A percentile compares a stretch with the other conserved stretches of the same genome.
These are phyloP conservation scores for Hiodon alosoides DNA, from an alignment of 2,113 vertebrate species.

Conservation along the genomic window DNA sequence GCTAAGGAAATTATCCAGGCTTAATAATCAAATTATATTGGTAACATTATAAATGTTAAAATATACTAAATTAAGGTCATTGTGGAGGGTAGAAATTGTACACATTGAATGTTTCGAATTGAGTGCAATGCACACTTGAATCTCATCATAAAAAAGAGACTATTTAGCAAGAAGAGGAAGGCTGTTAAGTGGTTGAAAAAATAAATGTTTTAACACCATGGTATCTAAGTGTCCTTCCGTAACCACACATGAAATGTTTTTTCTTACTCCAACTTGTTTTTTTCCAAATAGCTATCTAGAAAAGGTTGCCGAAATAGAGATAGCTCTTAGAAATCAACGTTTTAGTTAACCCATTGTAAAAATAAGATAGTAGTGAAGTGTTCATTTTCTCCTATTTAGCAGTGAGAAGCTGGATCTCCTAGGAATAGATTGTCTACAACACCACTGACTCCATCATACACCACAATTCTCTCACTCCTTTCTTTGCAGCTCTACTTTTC, in stretches of 20 bases:
- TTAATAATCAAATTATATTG: too few species aligned
- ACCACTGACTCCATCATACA: slow-evolving; percentile 18
- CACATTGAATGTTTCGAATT: not conserved
- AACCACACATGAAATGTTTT: slow-evolving; percentile 50
- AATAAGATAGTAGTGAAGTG: slow-evolving; percentile 53
- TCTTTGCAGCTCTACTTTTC: slow-evolving; percentile 14
- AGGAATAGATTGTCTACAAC: slow-evolving; percentile 23
- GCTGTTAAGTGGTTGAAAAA: not conserved
- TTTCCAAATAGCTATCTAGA: slow-evolving; percentile 34
- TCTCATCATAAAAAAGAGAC: slow-evolving; percentile 3
- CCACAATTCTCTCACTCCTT: slow-evolving; percentile 46
- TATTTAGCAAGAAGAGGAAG: slow-evolving; percentile 5
- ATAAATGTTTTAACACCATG: not conserved
- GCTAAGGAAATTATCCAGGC: not conserved
- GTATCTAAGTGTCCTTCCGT: not conserved
- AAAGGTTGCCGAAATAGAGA: slow-evolving; percentile 18
- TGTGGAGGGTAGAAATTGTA: not conserved
- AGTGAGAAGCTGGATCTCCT: slow-evolving; percentile 45
- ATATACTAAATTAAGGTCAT: too few species aligned
- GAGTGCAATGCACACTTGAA: not conserved
- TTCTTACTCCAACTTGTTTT: slow-evolving; percentile 37
- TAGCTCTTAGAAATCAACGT: slow-evolving; percentile 47
- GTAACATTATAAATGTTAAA: too few species aligned
- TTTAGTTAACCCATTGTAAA: slow-evolving; percentile 54
- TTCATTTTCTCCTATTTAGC: slow-evolving; percentile 59